Evolutionary conservation across 2,113 vertebrate genomes (phyloP), one percentile per base, ranked within the genome.

Genomic region (Phylloscopus trochiloides): DNA sequence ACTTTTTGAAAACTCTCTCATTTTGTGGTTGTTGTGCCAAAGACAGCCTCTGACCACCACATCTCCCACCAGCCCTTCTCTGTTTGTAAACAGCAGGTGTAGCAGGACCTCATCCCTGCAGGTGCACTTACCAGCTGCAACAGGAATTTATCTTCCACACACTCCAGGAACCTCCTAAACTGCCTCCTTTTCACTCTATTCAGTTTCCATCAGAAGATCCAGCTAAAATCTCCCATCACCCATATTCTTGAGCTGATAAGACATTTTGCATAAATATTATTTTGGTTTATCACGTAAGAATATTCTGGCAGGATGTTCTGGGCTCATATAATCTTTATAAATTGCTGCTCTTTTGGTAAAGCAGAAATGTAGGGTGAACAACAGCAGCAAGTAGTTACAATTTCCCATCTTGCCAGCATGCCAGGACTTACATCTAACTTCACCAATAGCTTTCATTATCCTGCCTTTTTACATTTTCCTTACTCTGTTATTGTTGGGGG

Each of bases 261-360:
- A 80, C 75, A 81, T 74, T 71, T 78, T 72, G 43, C 28, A 65
- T 48, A 91, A 94, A 86, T 80, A 78, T 52, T 81, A 32, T 72
- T 77, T 83, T 81, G 38, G 75, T 63, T 87, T 80, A 81, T 78
- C 40, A 42, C 29, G 45, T 57, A 81, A 91, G 52, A 38, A 68
- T 38, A 65, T 92, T 92, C 75, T 91, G 52, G 91, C 73, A 89
- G 36, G 52, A n/a, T 82, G 28, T 48, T 72, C 57, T 50, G 52
- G 45, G 48, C 24, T 94, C 9, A 31, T 81, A 22, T 26, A 59
- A 67, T 58, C 91, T 95, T 84, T 32, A 57, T 61, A 63, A 81
- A 62, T 62, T 62, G 15, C 32, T 92, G 50, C 8, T 85, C 66
- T 85, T 94, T 72, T 73, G 10, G 42, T 82, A 75, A 74, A 87